Evolutionary conservation across 2,113 vertebrate genomes (phyloP).

Genomic region (Collichthys lucidus): DNA sequence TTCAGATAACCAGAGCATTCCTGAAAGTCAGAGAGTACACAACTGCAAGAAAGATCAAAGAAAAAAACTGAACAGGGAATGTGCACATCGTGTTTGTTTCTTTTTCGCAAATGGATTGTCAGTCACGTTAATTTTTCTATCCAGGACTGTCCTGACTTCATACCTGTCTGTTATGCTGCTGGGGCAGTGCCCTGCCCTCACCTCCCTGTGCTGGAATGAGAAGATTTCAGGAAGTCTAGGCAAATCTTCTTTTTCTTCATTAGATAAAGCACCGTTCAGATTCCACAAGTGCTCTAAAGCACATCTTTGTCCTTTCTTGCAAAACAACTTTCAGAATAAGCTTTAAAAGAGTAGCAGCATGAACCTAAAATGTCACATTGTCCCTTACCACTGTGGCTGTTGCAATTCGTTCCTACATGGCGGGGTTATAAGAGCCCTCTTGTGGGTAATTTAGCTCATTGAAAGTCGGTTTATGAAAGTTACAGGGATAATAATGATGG

Average conservation of each 20-base stretch:
- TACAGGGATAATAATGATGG: slow-evolving; percentile 33
- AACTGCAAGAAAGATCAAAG: background rate
- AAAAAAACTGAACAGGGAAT: background rate
- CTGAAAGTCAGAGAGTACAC: background rate
- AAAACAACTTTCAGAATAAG: background rate
- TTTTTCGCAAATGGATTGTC: background rate
- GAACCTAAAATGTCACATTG: background rate
- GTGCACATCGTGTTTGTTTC: background rate
- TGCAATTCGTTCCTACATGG: background rate
- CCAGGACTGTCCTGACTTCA: background rate
- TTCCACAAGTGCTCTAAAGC: background rate
- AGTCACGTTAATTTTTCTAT: background rate
- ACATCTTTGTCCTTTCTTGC: background rate
- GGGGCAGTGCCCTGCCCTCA: background rate
- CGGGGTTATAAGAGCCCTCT: slow-evolving; percentile 47
- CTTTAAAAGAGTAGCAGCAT: background rate
- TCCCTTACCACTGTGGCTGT: background rate
- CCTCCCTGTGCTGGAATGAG: slow-evolving; percentile 24
- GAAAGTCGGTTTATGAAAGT: slow-evolving; percentile 52
- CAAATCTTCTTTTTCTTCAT: background rate
- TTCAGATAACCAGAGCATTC: slow-evolving; percentile 32
- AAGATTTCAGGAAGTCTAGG: slow-evolving; percentile 43
- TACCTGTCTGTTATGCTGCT: slow-evolving; percentile 20
- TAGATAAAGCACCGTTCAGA: background rate
- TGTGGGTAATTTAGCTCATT: slow-evolving; percentile 41